These are phyloP conservation scores for Coregonus suidteri DNA, from an alignment of 2,797 vertebrate species.

Conservation along the genomic window DNA sequence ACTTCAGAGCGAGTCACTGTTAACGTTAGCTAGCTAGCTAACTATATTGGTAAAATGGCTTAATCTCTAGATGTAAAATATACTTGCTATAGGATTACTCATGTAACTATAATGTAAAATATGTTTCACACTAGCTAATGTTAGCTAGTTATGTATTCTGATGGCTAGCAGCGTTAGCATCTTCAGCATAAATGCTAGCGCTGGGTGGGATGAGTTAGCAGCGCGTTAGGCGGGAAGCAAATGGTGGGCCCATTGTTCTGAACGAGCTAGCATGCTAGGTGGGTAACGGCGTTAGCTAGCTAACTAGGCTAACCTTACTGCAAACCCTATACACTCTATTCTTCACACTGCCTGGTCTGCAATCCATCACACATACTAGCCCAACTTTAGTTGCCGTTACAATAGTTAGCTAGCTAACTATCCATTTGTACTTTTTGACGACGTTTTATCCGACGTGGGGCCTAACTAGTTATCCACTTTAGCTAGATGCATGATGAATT, in stretches of 20 bases:
- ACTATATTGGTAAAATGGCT: neutral
- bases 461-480: neutral
- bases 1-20: neutral
- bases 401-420: neutral
- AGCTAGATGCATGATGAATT: neutral
- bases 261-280: conserved; percentile 17
- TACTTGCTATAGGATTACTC: no score
- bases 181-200: conserved; percentile 20
- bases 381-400: neutral
- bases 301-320: conserved; percentile 17
- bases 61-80: neutral
- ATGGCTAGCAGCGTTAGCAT: conserved; percentile 27
- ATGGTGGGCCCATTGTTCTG: conserved; percentile 77
- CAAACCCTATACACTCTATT: neutral
- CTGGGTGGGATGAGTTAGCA: conserved; percentile 60
- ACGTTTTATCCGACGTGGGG: neutral
- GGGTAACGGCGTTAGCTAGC: neutral
- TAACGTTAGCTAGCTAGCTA: neutral
- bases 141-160: neutral
- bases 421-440: neutral
- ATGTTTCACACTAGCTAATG: neutral
- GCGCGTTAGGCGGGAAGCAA: conserved; percentile 76
- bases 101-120: neutral
- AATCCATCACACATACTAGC: neutral
- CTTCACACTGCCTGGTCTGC: neutral